Conservation (phyloP, 2,888 invertebrate species). For the Rhingia rostrata region DNA sequence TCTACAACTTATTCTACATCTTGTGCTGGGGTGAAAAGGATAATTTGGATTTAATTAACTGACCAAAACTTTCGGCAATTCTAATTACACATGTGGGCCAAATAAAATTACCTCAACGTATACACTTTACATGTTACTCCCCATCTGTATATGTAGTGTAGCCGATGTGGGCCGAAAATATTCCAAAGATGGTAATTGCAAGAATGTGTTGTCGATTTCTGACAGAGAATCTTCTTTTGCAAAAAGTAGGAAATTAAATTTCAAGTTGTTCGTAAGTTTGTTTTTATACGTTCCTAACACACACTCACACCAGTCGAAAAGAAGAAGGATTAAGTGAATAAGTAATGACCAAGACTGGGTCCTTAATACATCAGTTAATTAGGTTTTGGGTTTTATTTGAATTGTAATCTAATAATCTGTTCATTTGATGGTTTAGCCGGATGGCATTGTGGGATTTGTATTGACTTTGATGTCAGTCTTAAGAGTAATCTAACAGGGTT, state of each 20-base stretch:
- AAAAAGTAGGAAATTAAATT: slow-evolving; percentile 27
- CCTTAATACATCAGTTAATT: slow-evolving; percentile 32
- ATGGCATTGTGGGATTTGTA: too few species aligned
- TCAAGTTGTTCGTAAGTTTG: slow-evolving; percentile 29
- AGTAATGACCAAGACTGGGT: slow-evolving; percentile 10
- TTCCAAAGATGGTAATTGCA: slow-evolving; percentile 15
- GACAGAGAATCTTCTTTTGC: background rate
- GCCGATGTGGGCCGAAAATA: background rate
- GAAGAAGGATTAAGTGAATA: slow-evolving; percentile 34
- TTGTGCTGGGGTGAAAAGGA: slow-evolving; percentile 26
- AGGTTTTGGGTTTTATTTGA: slow-evolving; percentile 30
- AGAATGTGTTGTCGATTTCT: slow-evolving; percentile 19
- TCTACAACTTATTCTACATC: slow-evolving; percentile 12
- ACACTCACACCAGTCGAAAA: background rate
- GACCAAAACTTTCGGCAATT: slow-evolving; percentile 50
- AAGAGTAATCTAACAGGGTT: too few species aligned
- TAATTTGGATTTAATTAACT: slow-evolving; percentile 62
- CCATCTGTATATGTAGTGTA: background rate
- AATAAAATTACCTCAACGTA: slow-evolving; percentile 44
- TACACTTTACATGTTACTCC: slow-evolving; percentile 44
- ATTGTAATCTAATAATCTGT: background rate
- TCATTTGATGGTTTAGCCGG: too few species aligned
- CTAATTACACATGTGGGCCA: slow-evolving; percentile 49
- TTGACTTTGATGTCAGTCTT: too few species aligned
- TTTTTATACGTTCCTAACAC: slow-evolving; percentile 2